phyloP scores from a whole-genome alignment of 2,888 invertebrate genomes.

The Brachyopa scutellaris region DNA sequence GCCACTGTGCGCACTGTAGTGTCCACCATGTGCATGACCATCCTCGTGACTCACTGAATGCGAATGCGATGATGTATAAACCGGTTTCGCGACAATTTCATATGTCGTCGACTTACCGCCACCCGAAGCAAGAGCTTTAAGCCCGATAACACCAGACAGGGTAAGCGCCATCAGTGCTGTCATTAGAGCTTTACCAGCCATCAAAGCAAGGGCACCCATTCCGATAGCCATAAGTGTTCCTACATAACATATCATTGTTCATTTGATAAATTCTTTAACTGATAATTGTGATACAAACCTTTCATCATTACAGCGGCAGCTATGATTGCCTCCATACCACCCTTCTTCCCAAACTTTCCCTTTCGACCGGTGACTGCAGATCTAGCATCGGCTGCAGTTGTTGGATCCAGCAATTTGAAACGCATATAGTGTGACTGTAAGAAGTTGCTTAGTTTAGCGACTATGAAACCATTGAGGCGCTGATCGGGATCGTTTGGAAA shows the following conservation, averaged over 20 bases:
- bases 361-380: slow-evolving; percentile 84
- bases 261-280: too few species aligned
- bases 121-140: slow-evolving; percentile 87
- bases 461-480: slow-evolving; percentile 88
- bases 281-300: too few species aligned
- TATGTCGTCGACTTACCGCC: slow-evolving; percentile 90
- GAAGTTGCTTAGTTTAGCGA: slow-evolving; percentile 88
- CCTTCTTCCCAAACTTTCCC: slow-evolving; percentile 84
- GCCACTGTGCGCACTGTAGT: slow-evolving; percentile 82
- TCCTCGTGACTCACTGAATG: slow-evolving; percentile 85
- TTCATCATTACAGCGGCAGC: slow-evolving; percentile 86
- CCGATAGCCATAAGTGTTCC: slow-evolving; percentile 89
- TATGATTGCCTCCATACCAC: slow-evolving; percentile 82
- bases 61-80: slow-evolving; percentile 86
- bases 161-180: slow-evolving; percentile 91
- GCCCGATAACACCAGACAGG: slow-evolving; percentile 89
- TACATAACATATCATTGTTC: slow-evolving; percentile 75
- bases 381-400: slow-evolving; percentile 84
- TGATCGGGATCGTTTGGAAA: slow-evolving; percentile 90
- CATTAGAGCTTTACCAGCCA: slow-evolving; percentile 93
- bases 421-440: slow-evolving; percentile 89
- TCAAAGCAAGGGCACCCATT: slow-evolving; percentile 88
- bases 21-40: slow-evolving; percentile 81
- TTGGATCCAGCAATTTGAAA: slow-evolving; percentile 87
- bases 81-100: slow-evolving; percentile 91